phyloP scores from a whole-genome alignment of 2,888 invertebrate species.

The Tachina grossa region DNA sequence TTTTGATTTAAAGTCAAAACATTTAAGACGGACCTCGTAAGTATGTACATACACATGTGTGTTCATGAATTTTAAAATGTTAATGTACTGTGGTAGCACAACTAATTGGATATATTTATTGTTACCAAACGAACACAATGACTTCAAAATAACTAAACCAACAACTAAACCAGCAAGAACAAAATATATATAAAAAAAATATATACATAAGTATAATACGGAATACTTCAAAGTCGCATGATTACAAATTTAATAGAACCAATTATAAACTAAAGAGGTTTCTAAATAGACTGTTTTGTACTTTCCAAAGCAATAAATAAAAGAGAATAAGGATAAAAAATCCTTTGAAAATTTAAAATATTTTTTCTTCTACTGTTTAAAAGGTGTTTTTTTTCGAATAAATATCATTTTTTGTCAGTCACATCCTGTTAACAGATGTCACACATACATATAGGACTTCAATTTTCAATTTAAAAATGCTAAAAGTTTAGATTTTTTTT shows the following conservation, averaged over 20 bases:
- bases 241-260: slow-evolving; percentile 51
- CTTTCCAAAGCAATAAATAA: slow-evolving; percentile 41
- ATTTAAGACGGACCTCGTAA: background rate
- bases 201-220: background rate
- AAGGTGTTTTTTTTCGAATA: slow-evolving; percentile 17
- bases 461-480: slow-evolving; percentile 7
- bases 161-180: too few relatives aligned
- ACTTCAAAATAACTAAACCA: background rate
- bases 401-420: slow-evolving; percentile 55
- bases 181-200: background rate
- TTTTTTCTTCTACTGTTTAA: slow-evolving; percentile 19
- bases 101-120: slow-evolving; percentile 56
- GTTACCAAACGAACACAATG: slow-evolving; percentile 20
- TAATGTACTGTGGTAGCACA: slow-evolving; percentile 42
- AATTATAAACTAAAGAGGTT: slow-evolving; percentile 60
- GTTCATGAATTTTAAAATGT: background rate
- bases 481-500: background rate
- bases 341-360: slow-evolving; percentile 36
- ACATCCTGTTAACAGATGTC: slow-evolving; percentile 67
- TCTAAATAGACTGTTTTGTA: slow-evolving; percentile 9
- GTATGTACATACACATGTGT: too few relatives aligned
- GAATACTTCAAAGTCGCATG: slow-evolving; percentile 46
- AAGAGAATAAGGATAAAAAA: slow-evolving; percentile 9
- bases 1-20: background rate
- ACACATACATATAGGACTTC: slow-evolving; percentile 62